Evolutionary conservation across 2,113 vertebrate genomes (phyloP).

Genomic region (Dendropsophus ebraccatus): DNA sequence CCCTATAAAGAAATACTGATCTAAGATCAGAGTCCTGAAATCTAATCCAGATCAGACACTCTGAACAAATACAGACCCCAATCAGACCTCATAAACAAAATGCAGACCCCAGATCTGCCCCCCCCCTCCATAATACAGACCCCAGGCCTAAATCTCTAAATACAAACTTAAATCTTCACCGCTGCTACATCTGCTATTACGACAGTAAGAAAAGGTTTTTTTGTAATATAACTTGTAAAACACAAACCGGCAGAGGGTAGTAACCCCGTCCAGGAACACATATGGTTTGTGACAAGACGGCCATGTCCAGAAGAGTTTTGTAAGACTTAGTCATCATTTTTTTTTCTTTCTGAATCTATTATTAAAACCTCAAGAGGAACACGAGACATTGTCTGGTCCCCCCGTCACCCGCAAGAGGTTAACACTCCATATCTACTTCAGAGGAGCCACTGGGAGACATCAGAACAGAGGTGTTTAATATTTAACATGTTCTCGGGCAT

Average conservation of each 20-base stretch:
- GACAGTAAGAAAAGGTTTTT: neutral
- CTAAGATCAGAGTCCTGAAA: too few relatives aligned
- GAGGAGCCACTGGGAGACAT: neutral
- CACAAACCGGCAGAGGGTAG: neutral
- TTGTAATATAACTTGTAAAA: neutral
- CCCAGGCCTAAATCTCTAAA: too few relatives aligned
- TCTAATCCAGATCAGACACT: too few relatives aligned
- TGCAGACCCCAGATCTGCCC: too few relatives aligned
- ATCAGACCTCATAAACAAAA: too few relatives aligned
- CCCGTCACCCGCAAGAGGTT: neutral
- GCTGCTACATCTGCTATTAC: neutral
- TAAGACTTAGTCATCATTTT: neutral
- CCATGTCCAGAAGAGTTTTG: neutral
- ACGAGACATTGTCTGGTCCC: neutral
- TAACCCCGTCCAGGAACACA: neutral
- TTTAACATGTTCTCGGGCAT: constrained; percentile 5
- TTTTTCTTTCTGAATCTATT: constrained; percentile 5
- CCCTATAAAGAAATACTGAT: too few relatives aligned
- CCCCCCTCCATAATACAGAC: too few relatives aligned
- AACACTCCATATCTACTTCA: neutral
- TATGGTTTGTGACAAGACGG: neutral
- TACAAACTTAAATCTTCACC: too few relatives aligned
- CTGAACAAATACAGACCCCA: too few relatives aligned
- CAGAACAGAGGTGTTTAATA: constrained; percentile 8
- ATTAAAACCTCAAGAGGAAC: neutral